Evolutionary conservation across 92 coral and sea anemone species (phyloP).

Genomic region (Hydrozoanthus gracilis): DNA sequence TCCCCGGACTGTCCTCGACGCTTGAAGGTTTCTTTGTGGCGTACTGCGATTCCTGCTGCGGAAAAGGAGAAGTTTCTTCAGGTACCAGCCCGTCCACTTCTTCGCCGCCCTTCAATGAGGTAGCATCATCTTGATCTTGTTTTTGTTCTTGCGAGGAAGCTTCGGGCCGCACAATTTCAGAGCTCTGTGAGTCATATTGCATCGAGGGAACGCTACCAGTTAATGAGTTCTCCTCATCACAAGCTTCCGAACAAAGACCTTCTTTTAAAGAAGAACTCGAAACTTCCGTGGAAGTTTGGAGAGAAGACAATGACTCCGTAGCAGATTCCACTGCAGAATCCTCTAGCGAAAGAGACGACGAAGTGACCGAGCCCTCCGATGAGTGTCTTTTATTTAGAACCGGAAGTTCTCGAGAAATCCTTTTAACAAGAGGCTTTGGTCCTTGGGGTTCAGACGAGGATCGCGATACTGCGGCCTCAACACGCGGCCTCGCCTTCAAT

Average conservation of each 20-base stretch:
- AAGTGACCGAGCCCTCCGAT: constrained; percentile 60
- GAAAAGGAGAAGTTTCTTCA: constrained; percentile 48
- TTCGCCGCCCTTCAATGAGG: not conserved
- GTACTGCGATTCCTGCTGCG: not conserved
- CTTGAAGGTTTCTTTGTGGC: not conserved
- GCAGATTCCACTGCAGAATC: constrained; percentile 75
- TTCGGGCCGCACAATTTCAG: constrained; percentile 7
- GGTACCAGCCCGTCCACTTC: constrained; percentile 17
- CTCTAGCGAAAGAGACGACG: constrained; percentile 65
- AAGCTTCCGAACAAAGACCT: constrained; percentile 19
- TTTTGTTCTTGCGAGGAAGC: not conserved
- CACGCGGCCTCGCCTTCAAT: constrained; percentile 79
- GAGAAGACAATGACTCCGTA: constrained; percentile 43
- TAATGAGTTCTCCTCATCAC: not conserved
- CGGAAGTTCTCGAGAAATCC: constrained; percentile 50
- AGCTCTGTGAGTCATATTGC: not conserved
- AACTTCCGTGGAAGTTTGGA: constrained; percentile 55
- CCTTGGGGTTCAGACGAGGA: constrained; percentile 93
- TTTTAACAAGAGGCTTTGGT: constrained; percentile 55
- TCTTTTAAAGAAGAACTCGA: constrained; percentile 51
- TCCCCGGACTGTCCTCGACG: constrained; percentile 49
- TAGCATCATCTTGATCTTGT: not conserved
- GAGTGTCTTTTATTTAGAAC: constrained; percentile 19
- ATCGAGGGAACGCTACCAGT: not conserved
- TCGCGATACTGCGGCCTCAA: constrained; percentile 71